Base-by-base conservation (phyloP, 2,888 invertebrate genomes). In the Campoletis raptor region DNA sequence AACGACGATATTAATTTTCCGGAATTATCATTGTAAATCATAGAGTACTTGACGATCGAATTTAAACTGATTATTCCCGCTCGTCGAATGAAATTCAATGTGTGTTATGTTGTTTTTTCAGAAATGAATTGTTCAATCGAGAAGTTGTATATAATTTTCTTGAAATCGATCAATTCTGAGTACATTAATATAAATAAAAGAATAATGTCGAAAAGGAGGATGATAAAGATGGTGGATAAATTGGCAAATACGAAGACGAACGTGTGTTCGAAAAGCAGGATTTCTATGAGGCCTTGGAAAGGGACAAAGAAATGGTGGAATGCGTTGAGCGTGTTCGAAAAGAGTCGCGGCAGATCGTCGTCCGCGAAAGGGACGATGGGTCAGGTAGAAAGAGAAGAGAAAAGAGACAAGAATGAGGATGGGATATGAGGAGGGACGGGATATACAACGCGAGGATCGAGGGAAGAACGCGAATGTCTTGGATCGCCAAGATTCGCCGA, bases 241-340 rank as follows among this genome's bases (percentile, higher is more conserved):
- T 61, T 61, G 61, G 24, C 30, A 6, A 30, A 30, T 61, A 69
- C 64, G 74, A n/a, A 67, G 52, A 83, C 81, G 21, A 9, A 72
- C 42, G 64, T 48, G 67, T 36, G 72, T 81, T 52, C 40, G 72
- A 81, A 52, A 81, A 69, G 67, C 74, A 66, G 61, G 67, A 70
- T 70, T 82, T 52, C 30, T 48, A 45, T 52, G 30, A 54, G 67
- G 85, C 52, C 84, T 69, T 87, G 67, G 70, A 90, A 88, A 87
- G 90, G 88, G 88, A 92, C 91, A 92, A 93, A 93, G 92, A 93
- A 92, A 91, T 83, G 85, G 87, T 87, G 92, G 92, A 93, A 94
- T 93, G 92, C 91, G 89, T 86, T 87, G 90, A 90, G 88, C 90
- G 90, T 91, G 91, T 92, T 91, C 90, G 88, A 82, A 36, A 87